Evolutionary conservation across 1,140 invertebrate genomes (phyloP).

Genomic region (Listronotus bonariensis): DNA sequence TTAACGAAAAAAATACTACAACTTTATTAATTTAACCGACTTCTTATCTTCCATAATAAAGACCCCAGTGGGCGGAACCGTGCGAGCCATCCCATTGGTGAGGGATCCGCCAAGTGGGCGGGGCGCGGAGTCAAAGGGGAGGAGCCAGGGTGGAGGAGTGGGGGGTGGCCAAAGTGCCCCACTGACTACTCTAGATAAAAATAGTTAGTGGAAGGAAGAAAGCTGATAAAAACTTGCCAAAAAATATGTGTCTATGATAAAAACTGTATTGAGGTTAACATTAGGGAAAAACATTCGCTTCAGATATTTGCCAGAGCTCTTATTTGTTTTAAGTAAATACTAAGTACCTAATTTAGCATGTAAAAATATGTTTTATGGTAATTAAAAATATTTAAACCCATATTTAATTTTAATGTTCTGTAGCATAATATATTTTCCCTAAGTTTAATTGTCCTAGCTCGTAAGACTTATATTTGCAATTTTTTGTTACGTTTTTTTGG

Average conservation of each 20-base stretch:
- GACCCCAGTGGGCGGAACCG: too few species aligned
- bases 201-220: too few species aligned
- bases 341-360: slow-evolving; percentile 35
- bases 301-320: background rate
- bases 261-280: background rate
- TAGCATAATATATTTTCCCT: slow-evolving; percentile 14
- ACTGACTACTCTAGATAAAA: too few species aligned
- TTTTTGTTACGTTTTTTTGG: slow-evolving; percentile 3
- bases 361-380: slow-evolving; percentile 14
- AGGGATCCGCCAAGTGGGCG: too few species aligned
- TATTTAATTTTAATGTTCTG: slow-evolving; percentile 8
- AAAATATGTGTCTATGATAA: background rate
- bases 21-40: too few species aligned
- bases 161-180: too few species aligned
- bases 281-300: background rate
- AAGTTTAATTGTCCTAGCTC: background rate
- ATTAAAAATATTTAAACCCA: background rate
- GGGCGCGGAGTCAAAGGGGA: too few species aligned
- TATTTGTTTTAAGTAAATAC: slow-evolving; percentile 3
- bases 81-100: too few species aligned
- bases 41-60: too few species aligned
- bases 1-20: too few species aligned
- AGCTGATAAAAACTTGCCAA: too few species aligned
- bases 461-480: background rate
- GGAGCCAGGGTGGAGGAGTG: too few species aligned